Conservation (phyloP, 2,888 invertebrate species). For the Trachelus troglodyta region DNA sequence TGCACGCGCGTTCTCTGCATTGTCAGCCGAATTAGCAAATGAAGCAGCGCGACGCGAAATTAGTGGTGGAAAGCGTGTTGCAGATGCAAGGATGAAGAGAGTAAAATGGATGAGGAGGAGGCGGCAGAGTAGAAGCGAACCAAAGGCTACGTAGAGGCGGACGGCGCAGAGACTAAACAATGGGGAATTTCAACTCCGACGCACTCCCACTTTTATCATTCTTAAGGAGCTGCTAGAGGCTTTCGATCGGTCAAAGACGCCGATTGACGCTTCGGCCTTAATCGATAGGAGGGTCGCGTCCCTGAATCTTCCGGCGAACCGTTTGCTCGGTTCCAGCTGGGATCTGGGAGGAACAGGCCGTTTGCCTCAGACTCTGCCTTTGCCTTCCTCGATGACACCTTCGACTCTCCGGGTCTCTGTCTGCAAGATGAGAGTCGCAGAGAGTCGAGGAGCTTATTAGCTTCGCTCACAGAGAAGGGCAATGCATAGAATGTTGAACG, state of each 20-base stretch:
- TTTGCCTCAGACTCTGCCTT: not conserved
- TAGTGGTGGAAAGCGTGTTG: conserved; percentile 17
- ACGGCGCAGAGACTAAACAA: conserved; percentile 53
- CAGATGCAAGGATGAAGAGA: conserved; percentile 19
- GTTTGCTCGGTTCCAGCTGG: not conserved
- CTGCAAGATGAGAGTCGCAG: not conserved
- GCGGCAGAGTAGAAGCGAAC: conserved; percentile 28
- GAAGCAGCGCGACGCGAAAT: conserved; percentile 39
- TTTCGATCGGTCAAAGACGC: no score
- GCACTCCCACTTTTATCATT: conserved; percentile 34
- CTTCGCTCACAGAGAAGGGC: not conserved
- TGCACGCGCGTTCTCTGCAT: conserved; percentile 26
- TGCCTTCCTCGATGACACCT: conserved; percentile 12
- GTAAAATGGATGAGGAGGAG: conserved; percentile 20
- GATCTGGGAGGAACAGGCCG: not conserved
- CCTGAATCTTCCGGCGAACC: conserved; percentile 15
- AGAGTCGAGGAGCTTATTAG: not conserved
- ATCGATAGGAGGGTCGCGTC: no score
- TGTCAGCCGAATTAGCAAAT: conserved; percentile 46
- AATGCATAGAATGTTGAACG: no score
- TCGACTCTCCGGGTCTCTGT: no score
- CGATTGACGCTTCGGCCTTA: no score
- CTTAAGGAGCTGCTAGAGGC: not conserved
- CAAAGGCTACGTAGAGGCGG: conserved; percentile 34
- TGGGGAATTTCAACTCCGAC: conserved; percentile 45